Conservation (phyloP, 37 sponge, comb jelly and placozoan genomes). For the Chondrosia reniformis region DNA sequence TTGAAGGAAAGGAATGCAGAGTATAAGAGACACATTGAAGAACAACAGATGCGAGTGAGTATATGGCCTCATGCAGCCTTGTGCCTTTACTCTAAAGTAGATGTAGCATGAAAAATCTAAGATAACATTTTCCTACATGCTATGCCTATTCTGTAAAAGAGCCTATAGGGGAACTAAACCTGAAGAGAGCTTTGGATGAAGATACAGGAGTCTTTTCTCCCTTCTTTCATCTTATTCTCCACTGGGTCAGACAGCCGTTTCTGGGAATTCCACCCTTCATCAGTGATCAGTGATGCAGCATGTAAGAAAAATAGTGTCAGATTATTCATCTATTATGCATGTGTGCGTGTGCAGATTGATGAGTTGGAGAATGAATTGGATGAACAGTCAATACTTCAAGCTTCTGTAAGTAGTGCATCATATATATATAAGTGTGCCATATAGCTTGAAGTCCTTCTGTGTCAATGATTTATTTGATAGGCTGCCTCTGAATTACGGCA, state of each 20-base stretch:
- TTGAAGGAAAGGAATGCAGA: slow-evolving; percentile 19
- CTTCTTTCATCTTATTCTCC: too few species aligned
- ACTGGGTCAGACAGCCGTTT: too few species aligned
- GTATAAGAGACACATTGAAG: slow-evolving; percentile 22
- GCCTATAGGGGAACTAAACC: too few species aligned
- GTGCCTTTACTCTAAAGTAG: neutral
- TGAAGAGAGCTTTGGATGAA: too few species aligned
- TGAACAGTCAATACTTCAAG: slow-evolving; percentile 16
- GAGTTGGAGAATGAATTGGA: slow-evolving; percentile 14
- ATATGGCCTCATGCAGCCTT: neutral
- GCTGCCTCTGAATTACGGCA: neutral
- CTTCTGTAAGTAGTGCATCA: neutral
- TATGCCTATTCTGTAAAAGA: too few species aligned
- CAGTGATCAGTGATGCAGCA: too few species aligned
- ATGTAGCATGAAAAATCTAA: neutral
- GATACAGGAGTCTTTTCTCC: too few species aligned
- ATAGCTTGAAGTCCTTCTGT: neutral
- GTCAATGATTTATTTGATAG: too few species aligned
- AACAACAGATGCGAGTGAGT: slow-evolving; percentile 20
- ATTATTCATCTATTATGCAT: neutral
- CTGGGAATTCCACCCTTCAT: too few species aligned
- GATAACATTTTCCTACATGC: too few species aligned
- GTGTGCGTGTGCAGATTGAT: slow-evolving; percentile 14
- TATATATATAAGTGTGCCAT: neutral
- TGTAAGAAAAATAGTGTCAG: too few species aligned